Conservation (phyloP, 1,140 invertebrate species). For the Araneus ventricosus region DNA sequence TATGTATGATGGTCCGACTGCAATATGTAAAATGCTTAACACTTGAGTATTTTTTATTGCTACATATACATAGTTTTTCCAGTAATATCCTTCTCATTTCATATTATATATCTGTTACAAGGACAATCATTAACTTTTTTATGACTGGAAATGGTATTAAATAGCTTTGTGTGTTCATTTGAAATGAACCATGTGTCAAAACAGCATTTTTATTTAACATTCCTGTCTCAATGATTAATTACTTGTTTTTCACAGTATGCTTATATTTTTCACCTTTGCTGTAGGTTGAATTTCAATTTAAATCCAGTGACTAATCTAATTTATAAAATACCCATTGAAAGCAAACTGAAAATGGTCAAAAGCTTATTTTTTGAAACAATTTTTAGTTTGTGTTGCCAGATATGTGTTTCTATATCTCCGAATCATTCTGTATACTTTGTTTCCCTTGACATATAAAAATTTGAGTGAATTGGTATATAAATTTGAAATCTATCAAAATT, state of each 20-base stretch:
- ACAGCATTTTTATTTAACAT: not conserved
- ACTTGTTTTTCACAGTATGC: not conserved
- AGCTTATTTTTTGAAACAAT: too few species aligned
- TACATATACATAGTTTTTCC: not conserved
- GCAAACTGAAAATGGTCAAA: too few species aligned
- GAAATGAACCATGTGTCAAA: not conserved
- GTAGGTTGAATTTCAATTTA: too few species aligned
- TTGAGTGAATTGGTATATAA: too few species aligned
- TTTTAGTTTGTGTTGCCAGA: too few species aligned
- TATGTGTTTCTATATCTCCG: too few species aligned
- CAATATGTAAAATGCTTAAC: not conserved
- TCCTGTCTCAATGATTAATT: not conserved
- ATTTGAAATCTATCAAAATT: too few species aligned
- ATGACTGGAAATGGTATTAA: not conserved
- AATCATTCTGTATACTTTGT: too few species aligned
- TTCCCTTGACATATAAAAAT: too few species aligned
- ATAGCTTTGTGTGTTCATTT: not conserved
- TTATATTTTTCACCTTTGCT: not conserved
- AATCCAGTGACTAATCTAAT: too few species aligned
- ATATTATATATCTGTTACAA: slow-evolving; percentile 4
- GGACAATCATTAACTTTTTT: not conserved
- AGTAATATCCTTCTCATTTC: not conserved
- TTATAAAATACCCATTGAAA: too few species aligned
- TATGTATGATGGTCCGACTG: not conserved
- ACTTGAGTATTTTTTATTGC: too few species aligned